Percentiles rank a stretch among this genome's conserved stretches.
Evolutionary conservation across 92 coral and sea anemone species (phyloP).

Genomic region (Heteractis magnifica): DNA sequence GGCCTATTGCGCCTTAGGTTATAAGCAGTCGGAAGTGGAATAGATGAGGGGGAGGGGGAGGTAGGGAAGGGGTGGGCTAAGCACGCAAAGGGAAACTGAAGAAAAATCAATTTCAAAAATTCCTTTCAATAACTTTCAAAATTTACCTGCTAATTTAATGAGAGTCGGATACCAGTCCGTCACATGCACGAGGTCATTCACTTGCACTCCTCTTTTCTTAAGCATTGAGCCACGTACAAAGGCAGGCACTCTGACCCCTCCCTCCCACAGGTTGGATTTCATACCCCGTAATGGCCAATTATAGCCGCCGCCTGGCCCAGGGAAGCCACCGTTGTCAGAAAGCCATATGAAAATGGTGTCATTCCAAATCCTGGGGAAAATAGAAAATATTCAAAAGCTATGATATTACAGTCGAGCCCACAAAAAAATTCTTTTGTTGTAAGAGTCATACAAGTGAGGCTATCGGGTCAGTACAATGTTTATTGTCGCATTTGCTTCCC

Average conservation of each 20-base stretch:
- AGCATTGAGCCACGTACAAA: slow-evolving; percentile 60
- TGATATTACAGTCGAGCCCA: too few species aligned
- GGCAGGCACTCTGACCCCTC: slow-evolving; percentile 53
- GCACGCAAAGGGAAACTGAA: neutral
- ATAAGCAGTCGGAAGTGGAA: too few species aligned
- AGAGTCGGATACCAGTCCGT: slow-evolving; percentile 62
- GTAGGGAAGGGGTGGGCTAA: too few species aligned
- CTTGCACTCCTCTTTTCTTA: slow-evolving; percentile 27
- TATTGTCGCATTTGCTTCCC: too few species aligned
- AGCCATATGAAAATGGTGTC: slow-evolving; percentile 39
- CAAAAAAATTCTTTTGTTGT: too few species aligned
- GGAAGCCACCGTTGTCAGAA: slow-evolving; percentile 47
- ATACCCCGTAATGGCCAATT: slow-evolving; percentile 54
- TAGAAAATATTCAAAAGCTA: too few species aligned
- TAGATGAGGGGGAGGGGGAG: too few species aligned
- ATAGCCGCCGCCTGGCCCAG: slow-evolving; percentile 35
- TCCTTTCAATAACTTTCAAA: neutral
- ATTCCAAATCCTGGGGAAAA: slow-evolving; percentile 41
- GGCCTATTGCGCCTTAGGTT: too few species aligned
- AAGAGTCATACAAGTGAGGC: too few species aligned
- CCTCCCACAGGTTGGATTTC: slow-evolving; percentile 52
- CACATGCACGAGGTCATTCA: slow-evolving; percentile 43
- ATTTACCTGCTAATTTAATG: slow-evolving; percentile 44
- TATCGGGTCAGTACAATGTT: too few species aligned
- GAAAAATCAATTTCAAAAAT: neutral